Evolutionary conservation across 92 coral and sea anemone species (phyloP).

Genomic region (Epizoanthus rinbou): DNA sequence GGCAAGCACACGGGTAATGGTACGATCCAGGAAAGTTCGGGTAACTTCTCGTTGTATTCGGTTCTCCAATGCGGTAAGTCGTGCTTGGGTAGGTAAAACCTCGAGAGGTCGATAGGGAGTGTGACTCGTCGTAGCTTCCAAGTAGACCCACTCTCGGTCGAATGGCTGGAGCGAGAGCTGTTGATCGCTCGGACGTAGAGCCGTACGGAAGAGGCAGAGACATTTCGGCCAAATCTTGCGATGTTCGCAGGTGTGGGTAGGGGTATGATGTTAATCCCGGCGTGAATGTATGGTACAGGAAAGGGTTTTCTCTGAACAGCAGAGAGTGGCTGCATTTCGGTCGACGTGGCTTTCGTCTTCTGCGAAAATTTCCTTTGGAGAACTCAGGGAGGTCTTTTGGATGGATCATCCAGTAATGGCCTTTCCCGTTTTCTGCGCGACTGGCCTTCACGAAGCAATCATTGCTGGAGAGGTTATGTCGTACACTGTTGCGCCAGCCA

Average conservation of each 20-base stretch:
- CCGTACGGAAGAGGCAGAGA: conserved; percentile 58
- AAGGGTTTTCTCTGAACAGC: conserved; percentile 66
- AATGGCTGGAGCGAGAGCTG: conserved; percentile 48
- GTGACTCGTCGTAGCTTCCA: conserved; percentile 22
- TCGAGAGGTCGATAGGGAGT: neutral
- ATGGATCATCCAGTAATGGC: conserved; percentile 99
- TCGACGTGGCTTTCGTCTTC: conserved; percentile 93
- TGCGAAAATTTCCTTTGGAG: conserved; percentile 93
- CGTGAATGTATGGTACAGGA: conserved; percentile 56
- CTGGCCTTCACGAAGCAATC: conserved; percentile 99
- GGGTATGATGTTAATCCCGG: conserved; percentile 55
- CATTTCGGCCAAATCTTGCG: conserved; percentile 51
- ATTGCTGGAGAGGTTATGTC: conserved; percentile 97
- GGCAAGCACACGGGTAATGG: conserved; percentile 78
- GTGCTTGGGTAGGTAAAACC: conserved; percentile 28
- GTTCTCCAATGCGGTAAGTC: conserved; percentile 30
- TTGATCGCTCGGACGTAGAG: conserved; percentile 35
- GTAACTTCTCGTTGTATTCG: conserved; percentile 7
- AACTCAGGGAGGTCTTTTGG: conserved; percentile 98
- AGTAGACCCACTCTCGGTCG: conserved; percentile 44
- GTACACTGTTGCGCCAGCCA: conserved; percentile 98
- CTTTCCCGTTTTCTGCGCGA: conserved; percentile 98
- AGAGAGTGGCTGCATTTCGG: conserved; percentile 90
- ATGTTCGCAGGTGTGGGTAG: conserved; percentile 54
- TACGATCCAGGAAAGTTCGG: conserved; percentile 34